These are phyloP conservation scores for Eudyptes chrysolophus DNA, from an alignment of 2,113 vertebrate species.

Conservation along the genomic window DNA sequence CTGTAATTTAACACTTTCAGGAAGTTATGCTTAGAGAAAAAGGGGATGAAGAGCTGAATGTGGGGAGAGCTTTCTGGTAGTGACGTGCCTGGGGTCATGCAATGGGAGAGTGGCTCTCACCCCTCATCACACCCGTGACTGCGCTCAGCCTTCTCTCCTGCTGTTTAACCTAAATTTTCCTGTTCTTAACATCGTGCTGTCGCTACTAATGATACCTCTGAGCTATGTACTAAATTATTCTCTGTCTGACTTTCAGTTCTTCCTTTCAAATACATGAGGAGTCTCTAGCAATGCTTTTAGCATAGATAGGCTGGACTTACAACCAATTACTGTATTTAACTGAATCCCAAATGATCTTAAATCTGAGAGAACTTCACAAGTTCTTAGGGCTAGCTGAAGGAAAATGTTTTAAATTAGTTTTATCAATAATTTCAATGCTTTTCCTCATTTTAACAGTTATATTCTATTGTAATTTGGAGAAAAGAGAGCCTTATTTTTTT, in stretches of 20 bases:
- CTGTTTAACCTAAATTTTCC: constrained; percentile 56
- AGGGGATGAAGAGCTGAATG: background rate
- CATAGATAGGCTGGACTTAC: background rate
- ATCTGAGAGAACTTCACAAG: constrained; percentile 2
- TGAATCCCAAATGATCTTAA: background rate
- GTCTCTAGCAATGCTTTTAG: constrained; percentile 34
- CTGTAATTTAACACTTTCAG: background rate
- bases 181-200: constrained; percentile 1
- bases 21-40: background rate
- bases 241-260: constrained; percentile 36
- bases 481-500: background rate
- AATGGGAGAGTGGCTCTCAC: background rate
- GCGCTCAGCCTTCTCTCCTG: background rate
- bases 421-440: constrained; percentile 48
- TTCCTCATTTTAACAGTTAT: background rate
- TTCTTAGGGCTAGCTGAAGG: constrained; percentile 18
- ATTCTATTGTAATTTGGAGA: background rate
- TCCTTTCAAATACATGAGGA: constrained; percentile 43
- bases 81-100: accelerated
- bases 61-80: background rate
- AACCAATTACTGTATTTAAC: constrained; percentile 48
- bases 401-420: constrained; percentile 50
- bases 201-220: constrained; percentile 47
- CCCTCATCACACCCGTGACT: background rate
- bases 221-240: constrained; percentile 57